Evolutionary conservation across 2,888 invertebrate genomes (phyloP).

Genomic region (Platycnemis pennipes): DNA sequence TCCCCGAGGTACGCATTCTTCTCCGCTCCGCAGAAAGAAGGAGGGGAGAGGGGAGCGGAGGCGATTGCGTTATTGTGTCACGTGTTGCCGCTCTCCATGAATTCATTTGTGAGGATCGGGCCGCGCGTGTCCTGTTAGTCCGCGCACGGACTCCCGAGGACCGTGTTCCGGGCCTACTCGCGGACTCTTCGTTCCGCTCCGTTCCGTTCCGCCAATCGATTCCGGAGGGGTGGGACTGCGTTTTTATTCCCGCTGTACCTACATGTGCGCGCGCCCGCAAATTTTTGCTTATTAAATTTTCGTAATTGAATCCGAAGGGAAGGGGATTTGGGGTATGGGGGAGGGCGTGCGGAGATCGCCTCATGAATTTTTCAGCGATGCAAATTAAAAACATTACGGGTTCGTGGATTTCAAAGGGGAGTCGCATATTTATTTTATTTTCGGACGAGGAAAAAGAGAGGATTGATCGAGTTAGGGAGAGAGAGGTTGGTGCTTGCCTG

Average conservation of each 20-base stretch:
- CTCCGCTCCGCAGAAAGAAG: too few species aligned
- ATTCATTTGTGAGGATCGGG: too few species aligned
- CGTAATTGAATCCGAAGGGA: background rate
- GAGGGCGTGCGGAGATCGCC: background rate
- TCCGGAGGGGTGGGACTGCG: background rate
- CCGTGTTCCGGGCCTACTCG: background rate
- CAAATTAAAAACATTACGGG: background rate
- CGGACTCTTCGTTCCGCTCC: background rate
- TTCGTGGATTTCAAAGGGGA: conserved; percentile 23
- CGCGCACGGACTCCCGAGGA: too few species aligned
- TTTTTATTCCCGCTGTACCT: background rate
- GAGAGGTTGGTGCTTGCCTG: background rate
- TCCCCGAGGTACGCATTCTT: too few species aligned
- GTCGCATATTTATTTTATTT: background rate
- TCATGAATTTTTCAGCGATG: conserved; percentile 21
- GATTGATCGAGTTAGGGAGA: background rate
- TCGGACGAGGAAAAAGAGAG: background rate
- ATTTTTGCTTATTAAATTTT: conserved; percentile 31
- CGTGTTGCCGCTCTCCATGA: background rate
- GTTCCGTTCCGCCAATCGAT: background rate
- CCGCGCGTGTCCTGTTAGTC: too few species aligned
- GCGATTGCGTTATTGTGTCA: conserved; percentile 21
- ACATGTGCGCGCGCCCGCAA: background rate
- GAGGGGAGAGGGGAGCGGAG: too few species aligned
- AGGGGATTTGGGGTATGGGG: background rate